Evolutionary conservation across 1,140 invertebrate species (phyloP).

Genomic region (Saccostrea glomerata): DNA sequence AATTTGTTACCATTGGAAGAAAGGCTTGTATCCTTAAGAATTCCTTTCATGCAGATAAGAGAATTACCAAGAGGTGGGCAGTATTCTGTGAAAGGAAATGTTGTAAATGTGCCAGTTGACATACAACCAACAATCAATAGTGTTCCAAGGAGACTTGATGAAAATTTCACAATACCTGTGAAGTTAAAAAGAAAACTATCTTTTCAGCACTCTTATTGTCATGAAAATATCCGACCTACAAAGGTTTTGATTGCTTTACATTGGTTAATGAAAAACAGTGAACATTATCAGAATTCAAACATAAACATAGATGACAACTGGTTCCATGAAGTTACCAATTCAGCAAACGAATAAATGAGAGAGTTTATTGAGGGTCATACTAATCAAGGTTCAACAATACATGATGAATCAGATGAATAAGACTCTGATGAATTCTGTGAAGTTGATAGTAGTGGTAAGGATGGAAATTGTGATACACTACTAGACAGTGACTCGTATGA

Average conservation of each 20-base stretch:
- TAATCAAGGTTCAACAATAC: neutral
- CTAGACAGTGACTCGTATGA: neutral
- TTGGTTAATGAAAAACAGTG: conserved; percentile 6
- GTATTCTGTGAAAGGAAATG: conserved; percentile 43
- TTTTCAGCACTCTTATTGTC: conserved; percentile 42
- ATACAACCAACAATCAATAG: conserved; percentile 50
- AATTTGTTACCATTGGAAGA: conserved; percentile 48
- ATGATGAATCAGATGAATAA: neutral
- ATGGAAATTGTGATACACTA: too few species aligned
- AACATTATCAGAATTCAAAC: conserved; percentile 46
- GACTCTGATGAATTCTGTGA: conserved; percentile 42
- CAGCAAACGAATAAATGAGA: conserved; percentile 17
- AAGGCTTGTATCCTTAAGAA: conserved; percentile 37
- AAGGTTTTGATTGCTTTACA: conserved; percentile 41
- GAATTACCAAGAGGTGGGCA: conserved; percentile 23
- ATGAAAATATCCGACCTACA: conserved; percentile 53
- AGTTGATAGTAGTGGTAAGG: neutral
- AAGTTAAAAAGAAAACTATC: conserved; percentile 50
- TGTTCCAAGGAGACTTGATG: conserved; percentile 50
- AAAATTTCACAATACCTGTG: conserved; percentile 48
- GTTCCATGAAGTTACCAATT: conserved; percentile 30
- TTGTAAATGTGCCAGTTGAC: conserved; percentile 43
- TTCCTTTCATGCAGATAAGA: too few species aligned
- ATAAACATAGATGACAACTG: conserved; percentile 39
- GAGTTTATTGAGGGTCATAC: conserved; percentile 30